A percentile compares a stretch with the other conserved stretches of the same genome.
phyloP scores from a whole-genome alignment of 1,140 invertebrate species.

The Catajapyx aquilonaris region DNA sequence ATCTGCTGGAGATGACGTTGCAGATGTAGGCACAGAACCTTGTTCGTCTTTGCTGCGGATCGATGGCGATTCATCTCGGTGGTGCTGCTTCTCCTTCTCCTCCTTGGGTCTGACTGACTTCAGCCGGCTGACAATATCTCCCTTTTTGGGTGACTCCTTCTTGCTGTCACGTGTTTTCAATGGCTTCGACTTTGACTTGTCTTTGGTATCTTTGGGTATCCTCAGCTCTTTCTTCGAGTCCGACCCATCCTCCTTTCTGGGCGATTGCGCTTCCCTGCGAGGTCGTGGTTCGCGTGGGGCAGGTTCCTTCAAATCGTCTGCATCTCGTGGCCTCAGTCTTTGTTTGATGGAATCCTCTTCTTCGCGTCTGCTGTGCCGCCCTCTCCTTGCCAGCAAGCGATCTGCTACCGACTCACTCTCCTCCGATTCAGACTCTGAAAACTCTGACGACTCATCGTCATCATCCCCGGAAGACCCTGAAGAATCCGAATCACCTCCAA shows the following conservation, averaged over 20 bases:
- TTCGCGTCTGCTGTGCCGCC: slow-evolving; percentile 8
- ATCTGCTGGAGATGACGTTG: slow-evolving; percentile 25
- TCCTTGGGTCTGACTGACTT: slow-evolving; percentile 13
- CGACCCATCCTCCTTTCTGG: slow-evolving; percentile 15
- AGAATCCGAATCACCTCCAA: no score
- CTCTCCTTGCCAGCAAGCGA: slow-evolving; percentile 19
- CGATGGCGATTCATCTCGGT: neutral
- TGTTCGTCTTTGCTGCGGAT: slow-evolving; percentile 1
- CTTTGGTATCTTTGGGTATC: no score
- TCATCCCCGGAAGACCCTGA: no score
- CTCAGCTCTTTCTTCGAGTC: slow-evolving; percentile 3
- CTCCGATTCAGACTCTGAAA: no score
- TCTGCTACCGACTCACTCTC: slow-evolving; percentile 16
- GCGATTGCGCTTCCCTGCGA: no score
- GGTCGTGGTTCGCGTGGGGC: no score
- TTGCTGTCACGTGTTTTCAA: slow-evolving; percentile 19
- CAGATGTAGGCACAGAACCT: slow-evolving; percentile 23
- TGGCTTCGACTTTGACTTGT: no score
- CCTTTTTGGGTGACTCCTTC: slow-evolving; percentile 18
- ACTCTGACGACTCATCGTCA: no score
- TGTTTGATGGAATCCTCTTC: no score
- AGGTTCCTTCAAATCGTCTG: no score
- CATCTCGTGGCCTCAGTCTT: no score
- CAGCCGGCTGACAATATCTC: slow-evolving; percentile 10
- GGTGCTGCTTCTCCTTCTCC: slow-evolving; percentile 16